Conservation (phyloP, 2,888 invertebrate species). For the Germaria angustata region DNA sequence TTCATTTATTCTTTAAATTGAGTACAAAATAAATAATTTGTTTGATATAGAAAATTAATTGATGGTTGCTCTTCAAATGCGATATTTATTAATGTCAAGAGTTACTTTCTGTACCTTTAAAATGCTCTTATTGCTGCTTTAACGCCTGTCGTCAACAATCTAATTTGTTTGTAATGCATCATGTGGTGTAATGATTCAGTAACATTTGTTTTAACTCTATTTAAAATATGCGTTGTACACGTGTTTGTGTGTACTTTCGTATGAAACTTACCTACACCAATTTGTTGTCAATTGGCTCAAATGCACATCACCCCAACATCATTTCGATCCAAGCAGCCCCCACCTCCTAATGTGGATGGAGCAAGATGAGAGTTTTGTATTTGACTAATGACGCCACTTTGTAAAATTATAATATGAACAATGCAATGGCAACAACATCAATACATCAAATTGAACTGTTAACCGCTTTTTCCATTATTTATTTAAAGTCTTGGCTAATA, state of each 20-base stretch:
- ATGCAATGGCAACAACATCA: constrained; percentile 3
- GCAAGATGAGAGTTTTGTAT: background rate
- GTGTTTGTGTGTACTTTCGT: background rate
- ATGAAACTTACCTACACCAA: constrained; percentile 52
- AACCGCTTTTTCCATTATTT: background rate
- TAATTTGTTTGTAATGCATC: too few species aligned
- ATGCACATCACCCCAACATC: background rate
- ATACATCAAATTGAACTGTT: background rate
- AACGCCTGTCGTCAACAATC: too few species aligned
- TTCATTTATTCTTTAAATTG: too few species aligned
- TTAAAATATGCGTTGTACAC: background rate
- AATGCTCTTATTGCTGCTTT: too few species aligned
- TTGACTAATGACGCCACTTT: constrained; percentile 35
- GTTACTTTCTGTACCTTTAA: too few species aligned
- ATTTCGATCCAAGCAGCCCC: background rate
- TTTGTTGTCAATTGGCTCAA: constrained; percentile 14
- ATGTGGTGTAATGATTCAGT: too few species aligned
- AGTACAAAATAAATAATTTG: too few species aligned
- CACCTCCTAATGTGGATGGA: background rate
- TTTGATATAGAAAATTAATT: too few species aligned
- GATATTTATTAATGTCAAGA: too few species aligned
- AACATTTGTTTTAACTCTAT: background rate
- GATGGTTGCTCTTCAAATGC: too few species aligned
- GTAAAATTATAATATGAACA: constrained; percentile 27
- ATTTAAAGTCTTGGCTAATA: background rate